Percentiles rank a stretch among this genome's conserved stretches.
Conservation (phyloP, 2,797 vertebrate genomes). For the Hydrophis major region DNA sequence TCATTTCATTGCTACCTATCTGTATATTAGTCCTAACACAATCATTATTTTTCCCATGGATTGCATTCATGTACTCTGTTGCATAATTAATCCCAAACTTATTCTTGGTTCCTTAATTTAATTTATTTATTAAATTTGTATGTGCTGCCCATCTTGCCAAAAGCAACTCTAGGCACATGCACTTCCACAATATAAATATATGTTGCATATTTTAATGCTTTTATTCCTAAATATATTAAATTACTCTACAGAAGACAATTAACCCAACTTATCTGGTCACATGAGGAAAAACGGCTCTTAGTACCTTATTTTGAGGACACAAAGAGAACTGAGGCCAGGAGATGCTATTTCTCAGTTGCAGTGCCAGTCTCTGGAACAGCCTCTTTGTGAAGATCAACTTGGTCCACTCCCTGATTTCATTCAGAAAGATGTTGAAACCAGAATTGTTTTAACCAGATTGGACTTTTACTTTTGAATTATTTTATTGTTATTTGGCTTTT, state of each 20-base stretch:
- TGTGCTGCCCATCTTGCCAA: no score
- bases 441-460: background rate
- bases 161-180: background rate
- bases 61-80: no score
- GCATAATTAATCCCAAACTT: background rate
- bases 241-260: background rate
- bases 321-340: background rate
- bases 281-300: background rate
- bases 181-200: background rate
- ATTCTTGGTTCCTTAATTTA: background rate
- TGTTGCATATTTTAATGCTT: background rate
- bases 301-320: background rate
- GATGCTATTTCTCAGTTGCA: background rate
- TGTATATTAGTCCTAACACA: no score
- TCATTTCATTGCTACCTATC: no score
- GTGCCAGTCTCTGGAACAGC: background rate
- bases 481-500: background rate
- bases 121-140: no score
- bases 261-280: background rate
- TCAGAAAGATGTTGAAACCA: background rate
- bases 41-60: no score
- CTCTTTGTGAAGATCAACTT: background rate
- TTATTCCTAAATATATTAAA: background rate
- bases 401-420: background rate
- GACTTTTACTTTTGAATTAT: background rate